Evolutionary conservation across 2,888 invertebrate species (phyloP).

Genomic region (Trypoxylon attenuatum): DNA sequence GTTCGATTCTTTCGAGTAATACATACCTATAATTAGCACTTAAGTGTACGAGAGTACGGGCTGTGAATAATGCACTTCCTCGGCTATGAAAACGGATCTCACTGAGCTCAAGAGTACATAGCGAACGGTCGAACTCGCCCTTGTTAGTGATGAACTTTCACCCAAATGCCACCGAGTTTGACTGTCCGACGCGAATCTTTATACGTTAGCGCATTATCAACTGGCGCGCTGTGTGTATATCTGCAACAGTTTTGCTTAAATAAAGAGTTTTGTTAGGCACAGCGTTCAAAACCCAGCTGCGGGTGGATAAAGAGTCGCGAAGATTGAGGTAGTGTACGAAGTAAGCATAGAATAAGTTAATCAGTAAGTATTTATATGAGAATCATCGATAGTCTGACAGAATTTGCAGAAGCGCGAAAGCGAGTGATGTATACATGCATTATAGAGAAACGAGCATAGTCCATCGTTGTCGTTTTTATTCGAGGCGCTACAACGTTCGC

Average conservation of each 20-base stretch:
- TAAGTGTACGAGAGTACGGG: conserved; percentile 46
- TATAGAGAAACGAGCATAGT: conserved; percentile 6
- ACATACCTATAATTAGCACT: conserved; percentile 42
- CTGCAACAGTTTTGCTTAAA: too few relatives aligned
- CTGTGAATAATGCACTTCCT: conserved; percentile 51
- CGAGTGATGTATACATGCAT: conserved; percentile 5
- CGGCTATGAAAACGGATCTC: conserved; percentile 19
- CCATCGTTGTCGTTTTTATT: conserved; percentile 21
- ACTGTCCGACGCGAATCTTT: too few relatives aligned
- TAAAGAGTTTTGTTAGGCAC: too few relatives aligned
- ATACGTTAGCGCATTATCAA: too few relatives aligned
- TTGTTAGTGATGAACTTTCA: too few relatives aligned
- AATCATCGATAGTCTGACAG: conserved; percentile 14
- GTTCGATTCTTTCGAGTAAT: conserved; percentile 23
- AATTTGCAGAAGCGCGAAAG: not conserved
- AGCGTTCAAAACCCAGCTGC: too few relatives aligned
- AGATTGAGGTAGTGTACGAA: conserved; percentile 55
- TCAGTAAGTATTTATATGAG: conserved; percentile 49
- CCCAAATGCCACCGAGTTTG: too few relatives aligned
- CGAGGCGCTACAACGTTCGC: conserved; percentile 16
- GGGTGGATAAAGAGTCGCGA: too few relatives aligned
- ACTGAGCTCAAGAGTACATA: conserved; percentile 1
- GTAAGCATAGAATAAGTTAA: conserved; percentile 29
- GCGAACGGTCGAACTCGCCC: conserved; percentile 16
- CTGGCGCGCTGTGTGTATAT: too few relatives aligned